Conservation (phyloP, 2,888 invertebrate species). For the Trichacis sp. region DNA sequence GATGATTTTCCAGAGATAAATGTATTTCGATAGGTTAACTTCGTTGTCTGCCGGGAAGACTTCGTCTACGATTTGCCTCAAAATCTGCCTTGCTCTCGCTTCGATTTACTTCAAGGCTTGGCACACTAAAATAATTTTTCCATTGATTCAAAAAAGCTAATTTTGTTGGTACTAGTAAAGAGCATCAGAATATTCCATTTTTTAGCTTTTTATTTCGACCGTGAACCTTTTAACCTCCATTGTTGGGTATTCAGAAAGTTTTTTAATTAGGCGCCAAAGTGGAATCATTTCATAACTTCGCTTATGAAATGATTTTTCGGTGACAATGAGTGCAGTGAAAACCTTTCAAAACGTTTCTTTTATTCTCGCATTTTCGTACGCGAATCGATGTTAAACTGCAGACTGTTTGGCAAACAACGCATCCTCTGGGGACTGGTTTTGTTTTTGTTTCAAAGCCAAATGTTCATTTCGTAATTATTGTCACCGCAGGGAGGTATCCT, state of each 20-base stretch:
- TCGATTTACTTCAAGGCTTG: not conserved
- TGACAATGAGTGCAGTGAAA: not conserved
- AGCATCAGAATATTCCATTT: too few species aligned
- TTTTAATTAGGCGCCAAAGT: too few species aligned
- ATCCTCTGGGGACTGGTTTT: constrained; percentile 22
- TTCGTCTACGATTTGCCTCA: constrained; percentile 39
- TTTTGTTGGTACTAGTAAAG: too few species aligned
- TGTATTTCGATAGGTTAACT: constrained; percentile 43
- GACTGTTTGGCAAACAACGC: constrained; percentile 21
- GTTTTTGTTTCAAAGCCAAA: constrained; percentile 33
- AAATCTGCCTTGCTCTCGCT: constrained; percentile 35
- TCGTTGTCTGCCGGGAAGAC: constrained; percentile 38
- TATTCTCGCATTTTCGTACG: constrained; percentile 6
- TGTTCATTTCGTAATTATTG: constrained; percentile 56
- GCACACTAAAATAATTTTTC: not conserved
- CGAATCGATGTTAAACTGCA: constrained; percentile 17
- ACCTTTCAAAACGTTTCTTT: not conserved
- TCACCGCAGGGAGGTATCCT: constrained; percentile 44
- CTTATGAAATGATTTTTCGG: too few species aligned
- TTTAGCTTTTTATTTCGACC: too few species aligned
- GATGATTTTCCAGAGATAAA: constrained; percentile 45
- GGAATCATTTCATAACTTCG: too few species aligned
- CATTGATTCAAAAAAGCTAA: too few species aligned
- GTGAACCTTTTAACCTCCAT: too few species aligned
- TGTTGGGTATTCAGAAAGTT: too few species aligned